Evolutionary conservation across 2,113 vertebrate genomes (phyloP).

Genomic region (Dasypus novemcinctus): DNA sequence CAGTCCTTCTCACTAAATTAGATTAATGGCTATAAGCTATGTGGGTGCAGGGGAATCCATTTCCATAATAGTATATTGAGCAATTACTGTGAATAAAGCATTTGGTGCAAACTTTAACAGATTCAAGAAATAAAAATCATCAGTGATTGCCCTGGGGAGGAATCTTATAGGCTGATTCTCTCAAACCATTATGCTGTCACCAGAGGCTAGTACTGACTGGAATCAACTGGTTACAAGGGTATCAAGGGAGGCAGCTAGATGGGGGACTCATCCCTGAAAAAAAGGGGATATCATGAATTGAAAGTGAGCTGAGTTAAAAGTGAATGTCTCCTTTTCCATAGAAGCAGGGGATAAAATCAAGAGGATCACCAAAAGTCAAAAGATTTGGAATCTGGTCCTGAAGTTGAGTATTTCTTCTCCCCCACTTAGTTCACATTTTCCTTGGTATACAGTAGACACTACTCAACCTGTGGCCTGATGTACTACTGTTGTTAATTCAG

Average conservation of each 20-base stretch:
- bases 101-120: background rate
- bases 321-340: background rate
- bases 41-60: background rate
- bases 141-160: background rate
- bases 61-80: background rate
- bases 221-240: accelerated
- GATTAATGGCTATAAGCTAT: background rate
- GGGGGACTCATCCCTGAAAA: background rate
- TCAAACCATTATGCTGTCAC: background rate
- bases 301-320: background rate
- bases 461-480: background rate
- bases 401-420: background rate
- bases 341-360: background rate
- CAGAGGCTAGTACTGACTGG: background rate
- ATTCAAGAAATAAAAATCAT: background rate
- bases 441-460: background rate
- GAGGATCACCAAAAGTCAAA: background rate
- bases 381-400: background rate
- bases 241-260: background rate
- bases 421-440: background rate
- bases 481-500: background rate
- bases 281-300: background rate
- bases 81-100: background rate
- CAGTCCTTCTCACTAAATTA: background rate
- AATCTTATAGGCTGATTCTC: background rate